Percentiles rank a stretch among this genome's conserved stretches.
phyloP scores from a whole-genome alignment of 1,140 invertebrate genomes.

The Aphaenogaster floridana region DNA sequence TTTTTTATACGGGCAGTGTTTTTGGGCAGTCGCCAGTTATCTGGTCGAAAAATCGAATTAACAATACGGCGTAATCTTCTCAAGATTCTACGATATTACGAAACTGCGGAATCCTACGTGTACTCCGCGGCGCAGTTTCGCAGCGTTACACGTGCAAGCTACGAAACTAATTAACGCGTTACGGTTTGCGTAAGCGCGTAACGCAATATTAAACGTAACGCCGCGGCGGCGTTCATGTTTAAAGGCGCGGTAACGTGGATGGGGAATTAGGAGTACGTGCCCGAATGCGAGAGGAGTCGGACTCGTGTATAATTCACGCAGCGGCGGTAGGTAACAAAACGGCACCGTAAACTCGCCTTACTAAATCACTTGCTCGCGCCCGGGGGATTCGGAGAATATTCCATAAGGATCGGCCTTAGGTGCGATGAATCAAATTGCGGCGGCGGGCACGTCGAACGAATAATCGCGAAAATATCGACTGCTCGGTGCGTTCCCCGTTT shows the following conservation, averaged over 20 bases:
- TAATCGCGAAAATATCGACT: slow-evolving; percentile 51
- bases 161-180: slow-evolving; percentile 48
- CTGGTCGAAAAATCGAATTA: neutral
- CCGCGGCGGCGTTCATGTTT: slow-evolving; percentile 25
- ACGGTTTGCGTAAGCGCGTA: slow-evolving; percentile 45
- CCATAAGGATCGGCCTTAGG: slow-evolving; percentile 30
- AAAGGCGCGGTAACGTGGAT: slow-evolving; percentile 18
- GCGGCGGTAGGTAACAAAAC: slow-evolving; percentile 51
- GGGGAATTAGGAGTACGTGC: slow-evolving; percentile 46
- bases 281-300: slow-evolving; percentile 29
- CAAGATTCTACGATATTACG: neutral
- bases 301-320: slow-evolving; percentile 50
- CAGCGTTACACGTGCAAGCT: neutral
- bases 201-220: slow-evolving; percentile 51
- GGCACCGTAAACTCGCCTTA: slow-evolving; percentile 37
- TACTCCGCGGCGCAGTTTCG: neutral
- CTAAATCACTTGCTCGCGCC: slow-evolving; percentile 56
- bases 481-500: neutral
- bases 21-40: neutral
- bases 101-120: neutral
- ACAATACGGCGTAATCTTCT: neutral
- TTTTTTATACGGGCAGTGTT: neutral
- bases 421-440: slow-evolving; percentile 52
- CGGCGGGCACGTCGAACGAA: slow-evolving; percentile 36
- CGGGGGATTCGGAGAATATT: slow-evolving; percentile 30